A percentile compares a stretch with the other conserved stretches of the same genome.
Evolutionary conservation across 2,113 vertebrate species (phyloP).

Genomic region (Erpornis zantholeuca): DNA sequence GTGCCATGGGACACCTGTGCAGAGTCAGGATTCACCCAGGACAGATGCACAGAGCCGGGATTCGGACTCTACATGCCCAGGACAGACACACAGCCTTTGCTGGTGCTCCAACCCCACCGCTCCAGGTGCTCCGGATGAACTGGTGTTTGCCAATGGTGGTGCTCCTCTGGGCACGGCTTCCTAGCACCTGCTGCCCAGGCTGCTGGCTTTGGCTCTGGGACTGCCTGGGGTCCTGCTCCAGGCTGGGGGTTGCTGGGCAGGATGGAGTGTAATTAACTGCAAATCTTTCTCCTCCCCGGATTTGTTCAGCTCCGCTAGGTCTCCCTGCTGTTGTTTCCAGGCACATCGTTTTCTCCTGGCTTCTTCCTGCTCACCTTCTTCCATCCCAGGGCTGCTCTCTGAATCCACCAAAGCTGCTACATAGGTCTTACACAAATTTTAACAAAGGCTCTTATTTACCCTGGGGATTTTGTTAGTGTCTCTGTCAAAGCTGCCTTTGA

Average conservation of each 20-base stretch:
- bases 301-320: neutral
- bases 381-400: neutral
- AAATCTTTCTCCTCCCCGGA: neutral
- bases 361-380: neutral
- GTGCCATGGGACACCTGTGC: neutral
- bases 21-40: neutral
- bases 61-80: neutral
- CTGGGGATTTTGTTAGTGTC: slow-evolving; percentile 22
- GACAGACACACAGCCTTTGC: neutral
- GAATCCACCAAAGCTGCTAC: neutral
- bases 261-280: neutral
- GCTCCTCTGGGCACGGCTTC: neutral
- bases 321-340: neutral
- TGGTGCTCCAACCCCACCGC: fast-evolving
- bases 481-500: slow-evolving; percentile 39
- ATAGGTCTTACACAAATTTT: slow-evolving; percentile 14
- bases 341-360: neutral
- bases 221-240: neutral
- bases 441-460: neutral
- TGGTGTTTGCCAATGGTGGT: neutral
- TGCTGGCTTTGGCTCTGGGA: neutral
- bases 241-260: neutral
- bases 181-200: neutral
- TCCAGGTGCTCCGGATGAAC: neutral
- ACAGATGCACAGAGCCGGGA: fast-evolving